Evolutionary conservation across 2,797 vertebrate genomes (phyloP).

Genomic region (Emydoidea blandingii): DNA sequence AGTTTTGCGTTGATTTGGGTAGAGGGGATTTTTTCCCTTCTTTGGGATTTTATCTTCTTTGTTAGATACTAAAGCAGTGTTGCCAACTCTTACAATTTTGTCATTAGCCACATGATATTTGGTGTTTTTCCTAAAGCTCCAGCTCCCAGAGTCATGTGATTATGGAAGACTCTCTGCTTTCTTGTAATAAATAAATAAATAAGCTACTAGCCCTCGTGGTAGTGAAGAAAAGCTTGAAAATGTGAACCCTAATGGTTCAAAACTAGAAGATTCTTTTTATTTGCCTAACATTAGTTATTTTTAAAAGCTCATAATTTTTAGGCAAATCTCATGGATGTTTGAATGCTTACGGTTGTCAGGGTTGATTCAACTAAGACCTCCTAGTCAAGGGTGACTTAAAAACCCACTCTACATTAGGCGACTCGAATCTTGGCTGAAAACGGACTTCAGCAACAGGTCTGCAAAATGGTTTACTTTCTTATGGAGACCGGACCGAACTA

Average conservation of each 20-base stretch:
- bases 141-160: neutral
- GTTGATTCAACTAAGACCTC: neutral
- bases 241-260: neutral
- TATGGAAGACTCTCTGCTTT: neutral
- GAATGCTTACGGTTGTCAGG: neutral
- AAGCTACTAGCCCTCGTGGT: neutral
- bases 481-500: neutral
- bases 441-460: neutral
- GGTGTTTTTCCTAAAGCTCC: neutral
- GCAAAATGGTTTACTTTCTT: neutral
- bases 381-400: neutral
- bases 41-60: neutral
- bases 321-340: neutral
- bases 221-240: slow-evolving; percentile 22
- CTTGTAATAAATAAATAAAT: neutral
- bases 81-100: neutral
- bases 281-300: neutral
- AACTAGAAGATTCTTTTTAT: neutral
- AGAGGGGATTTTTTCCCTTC: neutral
- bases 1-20: neutral
- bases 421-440: neutral
- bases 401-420: neutral
- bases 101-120: neutral
- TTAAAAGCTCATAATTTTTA: neutral
- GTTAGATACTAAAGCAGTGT: neutral